Evolutionary conservation across 2,797 vertebrate species (phyloP).

Genomic region (Mus minutoides): DNA sequence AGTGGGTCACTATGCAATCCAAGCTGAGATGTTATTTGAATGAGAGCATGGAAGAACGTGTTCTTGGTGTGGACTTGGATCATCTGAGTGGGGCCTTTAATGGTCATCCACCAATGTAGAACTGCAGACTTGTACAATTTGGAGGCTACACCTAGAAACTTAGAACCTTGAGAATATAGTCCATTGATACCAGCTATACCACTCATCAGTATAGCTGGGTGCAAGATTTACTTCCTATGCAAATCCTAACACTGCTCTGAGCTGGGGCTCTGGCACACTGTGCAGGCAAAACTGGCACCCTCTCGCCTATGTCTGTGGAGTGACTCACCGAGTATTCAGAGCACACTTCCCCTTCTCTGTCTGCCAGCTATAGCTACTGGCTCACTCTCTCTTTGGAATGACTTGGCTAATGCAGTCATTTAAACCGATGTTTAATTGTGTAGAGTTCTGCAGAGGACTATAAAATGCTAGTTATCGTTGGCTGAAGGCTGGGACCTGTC

Average conservation of each 20-base stretch:
- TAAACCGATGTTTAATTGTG: slow-evolving; percentile 43
- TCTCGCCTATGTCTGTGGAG: slow-evolving; percentile 59
- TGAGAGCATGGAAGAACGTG: not conserved
- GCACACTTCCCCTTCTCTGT: slow-evolving; percentile 73
- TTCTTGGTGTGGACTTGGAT: not conserved
- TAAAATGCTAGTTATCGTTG: not conserved
- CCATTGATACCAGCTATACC: not conserved
- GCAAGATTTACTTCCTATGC: slow-evolving; percentile 10
- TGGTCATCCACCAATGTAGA: not conserved
- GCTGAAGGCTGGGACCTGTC: not conserved
- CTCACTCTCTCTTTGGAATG: slow-evolving; percentile 59
- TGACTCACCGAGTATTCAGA: slow-evolving; percentile 75
- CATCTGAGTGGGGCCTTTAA: not conserved
- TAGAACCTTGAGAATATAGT: not conserved
- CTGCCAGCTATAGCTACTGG: slow-evolving; percentile 75
- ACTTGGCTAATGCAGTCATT: slow-evolving; percentile 21
- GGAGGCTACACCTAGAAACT: not conserved
- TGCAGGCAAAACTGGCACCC: slow-evolving; percentile 37
- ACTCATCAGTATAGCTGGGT: not conserved
- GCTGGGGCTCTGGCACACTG: slow-evolving; percentile 44
- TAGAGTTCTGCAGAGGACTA: slow-evolving; percentile 5
- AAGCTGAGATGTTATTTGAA: slow-evolving; percentile 8
- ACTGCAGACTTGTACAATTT: not conserved
- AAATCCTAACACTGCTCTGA: slow-evolving; percentile 26
- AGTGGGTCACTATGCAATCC: not conserved